Evolutionary conservation across 2,797 vertebrate species (phyloP).

Genomic region (Lerista edwardsae): DNA sequence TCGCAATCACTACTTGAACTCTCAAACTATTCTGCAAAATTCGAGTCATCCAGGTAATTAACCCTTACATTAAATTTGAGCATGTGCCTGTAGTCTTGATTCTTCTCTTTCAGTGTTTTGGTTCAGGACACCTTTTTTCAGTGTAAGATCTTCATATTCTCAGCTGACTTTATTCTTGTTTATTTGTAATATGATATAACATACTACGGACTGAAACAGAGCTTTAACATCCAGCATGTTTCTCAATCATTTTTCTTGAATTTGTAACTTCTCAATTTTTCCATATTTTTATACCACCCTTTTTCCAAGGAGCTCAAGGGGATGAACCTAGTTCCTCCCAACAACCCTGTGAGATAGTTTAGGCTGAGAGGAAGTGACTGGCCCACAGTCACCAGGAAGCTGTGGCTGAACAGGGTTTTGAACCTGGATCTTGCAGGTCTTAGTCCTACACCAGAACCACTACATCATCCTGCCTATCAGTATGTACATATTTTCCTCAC

Average conservation of each 20-base stretch:
- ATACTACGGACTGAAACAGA: neutral
- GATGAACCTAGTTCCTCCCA: too few relatives aligned
- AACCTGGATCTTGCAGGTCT: too few relatives aligned
- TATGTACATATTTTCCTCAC: constrained; percentile 1
- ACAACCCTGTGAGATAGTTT: too few relatives aligned
- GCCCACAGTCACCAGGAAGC: too few relatives aligned
- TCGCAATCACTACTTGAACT: neutral
- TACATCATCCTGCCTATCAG: too few relatives aligned
- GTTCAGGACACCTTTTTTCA: neutral
- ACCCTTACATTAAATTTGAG: neutral
- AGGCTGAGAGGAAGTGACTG: too few relatives aligned
- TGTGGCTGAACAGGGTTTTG: too few relatives aligned
- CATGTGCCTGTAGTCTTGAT: neutral
- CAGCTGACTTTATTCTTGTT: neutral
- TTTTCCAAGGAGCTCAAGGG: too few relatives aligned
- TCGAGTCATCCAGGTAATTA: neutral
- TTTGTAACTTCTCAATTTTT: neutral
- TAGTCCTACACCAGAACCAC: too few relatives aligned
- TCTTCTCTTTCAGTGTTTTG: neutral
- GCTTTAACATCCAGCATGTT: neutral
- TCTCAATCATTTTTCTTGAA: neutral
- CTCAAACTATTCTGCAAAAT: neutral
- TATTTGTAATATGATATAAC: neutral
- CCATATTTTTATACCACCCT: too few relatives aligned
- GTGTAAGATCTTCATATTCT: neutral